A percentile compares a stretch with the other conserved stretches of the same genome.
Evolutionary conservation across 2,888 invertebrate species (phyloP).

Genomic region (Nebria brevicollis): DNA sequence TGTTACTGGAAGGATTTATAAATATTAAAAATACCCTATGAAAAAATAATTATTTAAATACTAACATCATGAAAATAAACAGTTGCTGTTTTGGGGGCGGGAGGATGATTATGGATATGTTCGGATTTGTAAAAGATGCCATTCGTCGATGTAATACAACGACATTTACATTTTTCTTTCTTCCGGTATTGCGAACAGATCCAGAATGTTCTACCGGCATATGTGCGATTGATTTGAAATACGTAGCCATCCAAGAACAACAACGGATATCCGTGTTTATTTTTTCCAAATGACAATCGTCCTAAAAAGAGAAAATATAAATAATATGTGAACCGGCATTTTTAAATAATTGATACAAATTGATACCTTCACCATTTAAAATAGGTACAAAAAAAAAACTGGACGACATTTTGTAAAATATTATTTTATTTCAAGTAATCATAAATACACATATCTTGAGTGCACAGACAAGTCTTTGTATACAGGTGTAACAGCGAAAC

Average conservation of each 20-base stretch:
- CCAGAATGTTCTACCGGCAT: slow-evolving; percentile 53
- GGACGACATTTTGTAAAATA: no score
- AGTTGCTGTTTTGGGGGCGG: slow-evolving; percentile 15
- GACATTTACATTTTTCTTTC: slow-evolving; percentile 51
- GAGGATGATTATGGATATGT: slow-evolving; percentile 45
- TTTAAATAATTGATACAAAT: not conserved
- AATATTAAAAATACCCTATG: not conserved
- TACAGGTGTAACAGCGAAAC: no score
- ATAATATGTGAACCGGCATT: not conserved
- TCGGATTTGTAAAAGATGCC: slow-evolving; percentile 23
- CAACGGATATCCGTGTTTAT: slow-evolving; percentile 39
- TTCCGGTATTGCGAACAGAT: slow-evolving; percentile 52
- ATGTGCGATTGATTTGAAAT: slow-evolving; percentile 52
- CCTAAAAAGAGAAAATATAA: slow-evolving; percentile 20
- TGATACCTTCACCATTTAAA: not conserved
- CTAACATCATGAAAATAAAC: not conserved
- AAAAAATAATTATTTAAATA: not conserved
- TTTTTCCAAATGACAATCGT: slow-evolving; percentile 11
- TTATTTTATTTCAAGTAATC: no score
- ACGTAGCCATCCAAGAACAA: slow-evolving; percentile 54
- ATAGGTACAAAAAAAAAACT: no score
- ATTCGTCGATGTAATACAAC: slow-evolving; percentile 29
- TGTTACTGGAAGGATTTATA: no score
- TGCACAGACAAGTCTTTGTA: no score
- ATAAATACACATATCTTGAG: no score